Evolutionary conservation across 92 coral and sea anemone species (phyloP), one percentile per base, ranked within the genome.

Genomic region (Scolanthus callimorphus): DNA sequence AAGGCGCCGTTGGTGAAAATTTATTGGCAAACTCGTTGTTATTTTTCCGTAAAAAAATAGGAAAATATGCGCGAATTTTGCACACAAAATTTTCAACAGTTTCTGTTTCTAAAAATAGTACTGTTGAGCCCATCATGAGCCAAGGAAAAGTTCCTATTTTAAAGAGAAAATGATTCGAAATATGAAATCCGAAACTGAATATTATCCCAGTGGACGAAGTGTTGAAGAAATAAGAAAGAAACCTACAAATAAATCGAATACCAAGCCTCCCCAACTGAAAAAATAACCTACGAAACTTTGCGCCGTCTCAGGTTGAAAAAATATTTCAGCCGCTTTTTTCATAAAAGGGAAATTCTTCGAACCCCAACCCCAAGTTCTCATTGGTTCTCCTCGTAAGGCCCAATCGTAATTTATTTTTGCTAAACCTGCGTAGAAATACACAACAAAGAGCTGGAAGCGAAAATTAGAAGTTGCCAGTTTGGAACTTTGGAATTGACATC

Each of bases 361-460:
- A 58, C 37, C 50, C n/a, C 31, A 52, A 12, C 83, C 64, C 83
- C 83, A 76, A 13, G 65, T 59, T 6, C 69, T 70, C 83, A 76
- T 76, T 0, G 83, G 83, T 54, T 76, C 70, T 13, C 66, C 73
- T 44, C 66, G 34, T 2, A 67, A 8, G 20, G 49, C 15, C 83
- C 83, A 76, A 52, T 76, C 82, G 47, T 76, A 67, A 68, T 76
- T 76, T 10, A 76, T 38, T 70, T 76, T 76, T 19, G 82, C 82
- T 31, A 76, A 28, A 17, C 82, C 82, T 22, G 83, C 3, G 69
- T 67, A 76, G 49, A 76, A 67, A 49, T 67, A 76, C 4, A 76
- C 76, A 0, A 76, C 64, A 28, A 70, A 67, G 26, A 76, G 49
- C 43, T 76, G 83, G 30, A 76, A 76, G 17, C 83, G 75, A 76